Conservation (phyloP, 2,888 invertebrate genomes). For the Hoplodrina blanda region DNA sequence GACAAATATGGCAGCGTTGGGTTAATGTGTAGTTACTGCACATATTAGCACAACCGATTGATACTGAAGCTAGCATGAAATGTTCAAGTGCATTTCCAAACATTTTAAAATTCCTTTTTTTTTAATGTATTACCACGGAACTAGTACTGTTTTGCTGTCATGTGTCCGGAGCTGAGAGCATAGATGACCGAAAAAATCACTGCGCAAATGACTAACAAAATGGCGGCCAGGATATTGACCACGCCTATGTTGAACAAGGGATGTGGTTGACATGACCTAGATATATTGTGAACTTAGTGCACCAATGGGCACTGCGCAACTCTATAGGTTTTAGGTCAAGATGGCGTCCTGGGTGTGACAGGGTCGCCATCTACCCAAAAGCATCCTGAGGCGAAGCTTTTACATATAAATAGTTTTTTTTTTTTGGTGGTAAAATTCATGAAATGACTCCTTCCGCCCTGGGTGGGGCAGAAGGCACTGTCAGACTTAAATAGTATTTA, state of each 20-base stretch:
- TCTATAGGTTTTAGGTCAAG: neutral
- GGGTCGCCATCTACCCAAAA: no score
- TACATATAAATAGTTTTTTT: no score
- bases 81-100: neutral
- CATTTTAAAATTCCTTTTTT: no score
- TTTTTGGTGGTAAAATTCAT: no score
- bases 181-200: neutral
- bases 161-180: neutral
- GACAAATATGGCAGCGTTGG: neutral
- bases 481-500: no score
- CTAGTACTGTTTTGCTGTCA: neutral
- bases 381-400: no score
- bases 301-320: neutral
- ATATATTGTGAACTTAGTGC: neutral
- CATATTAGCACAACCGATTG: neutral
- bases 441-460: no score
- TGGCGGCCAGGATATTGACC: neutral
- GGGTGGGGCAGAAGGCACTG: no score
- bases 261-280: neutral
- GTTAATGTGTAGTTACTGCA: neutral
- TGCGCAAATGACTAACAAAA: constrained; percentile 8
- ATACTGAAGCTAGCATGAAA: neutral
- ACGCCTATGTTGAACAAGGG: no score
- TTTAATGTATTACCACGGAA: no score
- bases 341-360: neutral